phyloP scores from a whole-genome alignment of 2,888 invertebrate genomes.

The Acleris cristana region DNA sequence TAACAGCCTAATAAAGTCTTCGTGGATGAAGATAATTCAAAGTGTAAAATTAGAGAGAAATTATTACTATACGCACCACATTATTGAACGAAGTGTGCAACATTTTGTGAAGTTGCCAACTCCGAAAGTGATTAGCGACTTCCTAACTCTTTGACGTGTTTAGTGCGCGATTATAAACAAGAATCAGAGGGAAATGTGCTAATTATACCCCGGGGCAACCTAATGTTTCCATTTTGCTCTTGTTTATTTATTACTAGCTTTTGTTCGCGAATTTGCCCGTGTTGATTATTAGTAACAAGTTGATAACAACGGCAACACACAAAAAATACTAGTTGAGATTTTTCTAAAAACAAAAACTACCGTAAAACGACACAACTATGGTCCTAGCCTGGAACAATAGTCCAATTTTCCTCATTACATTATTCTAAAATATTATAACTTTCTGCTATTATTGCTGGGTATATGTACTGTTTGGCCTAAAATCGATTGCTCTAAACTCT shows the following conservation, averaged over 20 bases:
- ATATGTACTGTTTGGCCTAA: no score
- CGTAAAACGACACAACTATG: no score
- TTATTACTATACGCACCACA: slow-evolving; percentile 14
- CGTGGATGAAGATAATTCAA: slow-evolving; percentile 33
- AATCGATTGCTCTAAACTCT: no score
- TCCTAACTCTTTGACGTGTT: slow-evolving; percentile 18
- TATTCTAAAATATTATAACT: no score
- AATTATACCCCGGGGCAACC: slow-evolving; percentile 6
- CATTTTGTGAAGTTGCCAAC: slow-evolving; percentile 23
- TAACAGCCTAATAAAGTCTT: slow-evolving; percentile 33
- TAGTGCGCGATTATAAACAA: slow-evolving; percentile 26
- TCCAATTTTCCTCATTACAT: no score
- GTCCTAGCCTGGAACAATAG: no score
- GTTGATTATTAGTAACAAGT: no score
- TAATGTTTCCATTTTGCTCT: slow-evolving; percentile 1
- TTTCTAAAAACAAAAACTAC: no score
- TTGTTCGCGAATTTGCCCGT: no score
- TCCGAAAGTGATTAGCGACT: slow-evolving; percentile 35
- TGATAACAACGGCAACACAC: background rate
- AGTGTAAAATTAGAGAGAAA: slow-evolving; percentile 15
- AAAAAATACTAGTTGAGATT: background rate
- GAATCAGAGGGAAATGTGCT: slow-evolving; percentile 17
- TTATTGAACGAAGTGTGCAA: slow-evolving; percentile 8
- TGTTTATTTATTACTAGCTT: slow-evolving; percentile 1
- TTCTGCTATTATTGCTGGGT: no score